A percentile compares a stretch with the other conserved stretches of the same genome.
These are phyloP conservation scores for Philantomba maxwellii DNA, from an alignment of 2,113 vertebrate genomes.

Conservation along the genomic window DNA sequence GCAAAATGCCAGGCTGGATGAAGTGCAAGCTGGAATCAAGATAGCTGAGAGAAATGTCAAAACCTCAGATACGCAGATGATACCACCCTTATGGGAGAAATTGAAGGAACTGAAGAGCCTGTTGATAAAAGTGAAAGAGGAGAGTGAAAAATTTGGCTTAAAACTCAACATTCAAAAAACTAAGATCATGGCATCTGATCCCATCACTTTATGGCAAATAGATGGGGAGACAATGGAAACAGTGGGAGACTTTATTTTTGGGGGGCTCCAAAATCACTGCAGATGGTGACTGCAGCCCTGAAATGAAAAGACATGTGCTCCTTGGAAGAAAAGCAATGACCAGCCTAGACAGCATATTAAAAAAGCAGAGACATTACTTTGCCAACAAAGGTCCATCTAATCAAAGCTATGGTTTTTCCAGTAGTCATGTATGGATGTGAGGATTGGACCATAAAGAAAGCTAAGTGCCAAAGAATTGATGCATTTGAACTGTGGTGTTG, in stretches of 20 bases:
- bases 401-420: background rate
- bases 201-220: background rate
- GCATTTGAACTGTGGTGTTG: background rate
- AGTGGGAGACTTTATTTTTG: background rate
- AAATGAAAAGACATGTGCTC: rapidly evolving
- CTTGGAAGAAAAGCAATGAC: background rate
- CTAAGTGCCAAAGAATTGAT: background rate
- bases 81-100: background rate
- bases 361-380: background rate
- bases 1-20: background rate
- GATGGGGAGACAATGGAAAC: background rate
- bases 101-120: background rate
- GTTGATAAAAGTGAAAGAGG: background rate
- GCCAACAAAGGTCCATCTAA: background rate
- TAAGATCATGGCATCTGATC: background rate
- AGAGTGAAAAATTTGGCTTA: background rate
- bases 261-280: background rate
- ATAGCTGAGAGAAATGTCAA: background rate
- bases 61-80: background rate
- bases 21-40: background rate
- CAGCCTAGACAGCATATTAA: background rate
- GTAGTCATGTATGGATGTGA: background rate
- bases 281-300: background rate
- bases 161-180: background rate
- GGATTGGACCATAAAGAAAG: background rate